phyloP scores from a whole-genome alignment of 1,140 invertebrate species.

The Sipha flava region DNA sequence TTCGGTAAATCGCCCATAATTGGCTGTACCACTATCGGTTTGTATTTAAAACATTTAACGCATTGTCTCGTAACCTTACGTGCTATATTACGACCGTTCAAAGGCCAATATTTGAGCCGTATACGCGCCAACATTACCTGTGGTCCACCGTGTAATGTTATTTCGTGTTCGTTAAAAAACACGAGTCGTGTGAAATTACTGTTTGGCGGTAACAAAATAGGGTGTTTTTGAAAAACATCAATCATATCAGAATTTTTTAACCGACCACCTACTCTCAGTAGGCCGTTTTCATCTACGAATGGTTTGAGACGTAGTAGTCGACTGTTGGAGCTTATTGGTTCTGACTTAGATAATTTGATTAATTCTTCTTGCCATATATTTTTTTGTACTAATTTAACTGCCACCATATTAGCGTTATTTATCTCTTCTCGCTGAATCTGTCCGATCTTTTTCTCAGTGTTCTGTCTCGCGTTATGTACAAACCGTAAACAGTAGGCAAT shows the following conservation, averaged over 20 bases:
- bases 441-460: neutral
- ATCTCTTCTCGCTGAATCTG: neutral
- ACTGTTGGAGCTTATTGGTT: neutral
- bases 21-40: conserved; percentile 33
- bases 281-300: conserved; percentile 33
- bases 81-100: conserved; percentile 25
- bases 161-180: neutral
- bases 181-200: neutral
- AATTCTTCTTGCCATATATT: neutral
- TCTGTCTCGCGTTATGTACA: too few species aligned
- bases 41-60: conserved; percentile 37
- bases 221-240: neutral
- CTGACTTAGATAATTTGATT: neutral
- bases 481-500: too few species aligned
- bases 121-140: neutral
- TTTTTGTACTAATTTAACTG: neutral
- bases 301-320: neutral
- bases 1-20: conserved; percentile 42
- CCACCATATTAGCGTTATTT: neutral
- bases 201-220: neutral
- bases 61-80: conserved; percentile 36
- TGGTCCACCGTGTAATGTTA: neutral
- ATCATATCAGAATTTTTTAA: conserved; percentile 24
- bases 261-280: conserved; percentile 33
- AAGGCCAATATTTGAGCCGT: neutral